Evolutionary conservation across 2,113 vertebrate genomes (phyloP).

Genomic region (Gnathonemus longibarbis): DNA sequence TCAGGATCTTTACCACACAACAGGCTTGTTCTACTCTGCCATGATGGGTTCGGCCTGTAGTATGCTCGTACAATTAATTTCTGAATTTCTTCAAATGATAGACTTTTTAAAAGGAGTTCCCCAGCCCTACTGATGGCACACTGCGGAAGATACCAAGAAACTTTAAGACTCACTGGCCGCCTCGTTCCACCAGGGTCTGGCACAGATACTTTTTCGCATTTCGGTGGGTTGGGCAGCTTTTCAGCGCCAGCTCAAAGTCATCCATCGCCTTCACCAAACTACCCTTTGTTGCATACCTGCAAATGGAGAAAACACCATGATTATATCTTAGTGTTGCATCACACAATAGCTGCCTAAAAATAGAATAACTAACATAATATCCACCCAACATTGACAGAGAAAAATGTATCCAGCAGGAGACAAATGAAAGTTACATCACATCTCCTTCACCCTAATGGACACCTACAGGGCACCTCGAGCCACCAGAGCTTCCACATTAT

Average conservation of each 20-base stretch:
- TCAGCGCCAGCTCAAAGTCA: constrained; percentile 89
- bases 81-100: neutral
- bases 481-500: constrained; percentile 90
- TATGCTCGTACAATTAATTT: neutral
- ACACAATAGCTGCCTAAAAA: neutral
- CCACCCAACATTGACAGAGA: neutral
- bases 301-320: constrained; percentile 6
- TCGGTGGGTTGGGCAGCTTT: constrained; percentile 84
- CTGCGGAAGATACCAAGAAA: neutral
- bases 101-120: neutral
- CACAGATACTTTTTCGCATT: constrained; percentile 96
- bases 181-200: constrained; percentile 92
- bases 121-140: neutral
- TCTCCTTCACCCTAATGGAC: neutral
- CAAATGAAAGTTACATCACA: neutral
- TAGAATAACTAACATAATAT: neutral
- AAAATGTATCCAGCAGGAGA: neutral
- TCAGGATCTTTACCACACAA: neutral
- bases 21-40: neutral
- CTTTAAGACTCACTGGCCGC: constrained; percentile 76
- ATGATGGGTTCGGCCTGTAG: neutral
- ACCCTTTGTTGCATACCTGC: constrained; percentile 91
- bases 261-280: constrained; percentile 86
- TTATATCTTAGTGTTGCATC: neutral
- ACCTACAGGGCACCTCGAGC: constrained; percentile 94